Evolutionary conservation across 2,113 vertebrate species (phyloP).

Genomic region (Indicator indicator): DNA sequence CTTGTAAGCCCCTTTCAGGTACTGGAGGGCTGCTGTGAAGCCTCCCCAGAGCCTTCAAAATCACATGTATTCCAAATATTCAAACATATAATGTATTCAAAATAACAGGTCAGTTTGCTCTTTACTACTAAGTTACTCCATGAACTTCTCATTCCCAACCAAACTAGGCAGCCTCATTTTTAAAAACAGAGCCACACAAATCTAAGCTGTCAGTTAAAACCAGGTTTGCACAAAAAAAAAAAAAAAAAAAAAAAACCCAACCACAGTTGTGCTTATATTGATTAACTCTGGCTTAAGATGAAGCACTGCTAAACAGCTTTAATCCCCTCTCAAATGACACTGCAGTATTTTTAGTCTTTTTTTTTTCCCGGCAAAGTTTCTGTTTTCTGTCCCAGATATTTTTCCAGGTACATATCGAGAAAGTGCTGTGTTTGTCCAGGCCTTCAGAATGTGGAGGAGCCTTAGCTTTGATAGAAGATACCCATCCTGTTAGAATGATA

Average conservation of each 20-base stretch:
- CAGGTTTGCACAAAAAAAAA: neutral
- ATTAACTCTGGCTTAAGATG: neutral
- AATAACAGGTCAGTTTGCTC: constrained; percentile 7
- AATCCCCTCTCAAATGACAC: neutral
- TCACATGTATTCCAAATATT: no score
- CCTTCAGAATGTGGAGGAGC: neutral
- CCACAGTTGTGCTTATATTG: neutral
- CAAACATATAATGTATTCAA: neutral
- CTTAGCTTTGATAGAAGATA: neutral
- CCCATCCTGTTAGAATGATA: neutral
- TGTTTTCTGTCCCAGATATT: neutral
- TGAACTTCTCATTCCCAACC: neutral
- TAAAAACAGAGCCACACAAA: neutral
- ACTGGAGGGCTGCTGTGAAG: no score
- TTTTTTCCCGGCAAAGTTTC: neutral
- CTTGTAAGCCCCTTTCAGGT: no score
- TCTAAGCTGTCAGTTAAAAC: neutral
- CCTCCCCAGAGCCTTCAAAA: no score
- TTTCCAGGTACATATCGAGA: neutral
- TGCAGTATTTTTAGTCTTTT: neutral
- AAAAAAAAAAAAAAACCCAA: neutral
- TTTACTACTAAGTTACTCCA: neutral
- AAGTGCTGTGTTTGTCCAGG: neutral
- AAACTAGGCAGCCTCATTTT: neutral
- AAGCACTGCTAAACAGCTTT: neutral